A percentile compares a stretch with the other conserved stretches of the same genome.
These are phyloP conservation scores for Halichoerus grypus DNA, from an alignment of 2,113 vertebrate genomes.

Conservation along the genomic window DNA sequence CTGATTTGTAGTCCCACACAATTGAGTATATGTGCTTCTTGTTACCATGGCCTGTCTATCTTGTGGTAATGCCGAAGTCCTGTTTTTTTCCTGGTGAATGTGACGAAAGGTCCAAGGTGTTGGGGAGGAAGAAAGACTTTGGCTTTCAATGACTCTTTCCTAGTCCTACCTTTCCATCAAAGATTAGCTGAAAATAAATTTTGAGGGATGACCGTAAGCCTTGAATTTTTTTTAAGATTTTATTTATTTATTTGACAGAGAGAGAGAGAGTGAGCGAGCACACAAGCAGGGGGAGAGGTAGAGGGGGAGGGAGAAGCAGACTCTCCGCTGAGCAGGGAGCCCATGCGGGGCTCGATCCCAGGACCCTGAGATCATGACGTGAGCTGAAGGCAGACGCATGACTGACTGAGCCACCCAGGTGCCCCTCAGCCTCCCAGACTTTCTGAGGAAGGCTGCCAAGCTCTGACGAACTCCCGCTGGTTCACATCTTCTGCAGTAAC, in stretches of 20 bases:
- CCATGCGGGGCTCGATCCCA: background rate
- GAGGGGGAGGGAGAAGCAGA: background rate
- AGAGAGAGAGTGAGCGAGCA: background rate
- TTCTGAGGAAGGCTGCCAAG: no score
- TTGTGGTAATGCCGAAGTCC: conserved; percentile 6
- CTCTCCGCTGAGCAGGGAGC: background rate
- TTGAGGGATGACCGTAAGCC: background rate
- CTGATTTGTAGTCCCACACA: background rate
- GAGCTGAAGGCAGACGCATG: background rate
- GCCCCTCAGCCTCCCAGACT: no score
- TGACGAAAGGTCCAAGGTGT: conserved; percentile 5
- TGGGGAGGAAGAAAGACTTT: conserved; percentile 2
- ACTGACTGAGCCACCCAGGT: background rate
- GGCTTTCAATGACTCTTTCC: background rate
- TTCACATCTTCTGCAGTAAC: no score
- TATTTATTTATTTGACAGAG: background rate
- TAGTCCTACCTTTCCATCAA: background rate
- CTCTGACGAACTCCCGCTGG: no score
- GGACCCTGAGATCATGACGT: background rate
- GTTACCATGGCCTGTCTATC: background rate
- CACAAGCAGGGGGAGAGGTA: background rate
- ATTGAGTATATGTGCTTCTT: background rate
- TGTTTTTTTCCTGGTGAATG: background rate
- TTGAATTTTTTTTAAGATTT: conserved; percentile 38
- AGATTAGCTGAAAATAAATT: background rate